These are phyloP conservation scores for Drosophila punjabiensis DNA, from an alignment of 1,140 invertebrate species.

Conservation along the genomic window DNA sequence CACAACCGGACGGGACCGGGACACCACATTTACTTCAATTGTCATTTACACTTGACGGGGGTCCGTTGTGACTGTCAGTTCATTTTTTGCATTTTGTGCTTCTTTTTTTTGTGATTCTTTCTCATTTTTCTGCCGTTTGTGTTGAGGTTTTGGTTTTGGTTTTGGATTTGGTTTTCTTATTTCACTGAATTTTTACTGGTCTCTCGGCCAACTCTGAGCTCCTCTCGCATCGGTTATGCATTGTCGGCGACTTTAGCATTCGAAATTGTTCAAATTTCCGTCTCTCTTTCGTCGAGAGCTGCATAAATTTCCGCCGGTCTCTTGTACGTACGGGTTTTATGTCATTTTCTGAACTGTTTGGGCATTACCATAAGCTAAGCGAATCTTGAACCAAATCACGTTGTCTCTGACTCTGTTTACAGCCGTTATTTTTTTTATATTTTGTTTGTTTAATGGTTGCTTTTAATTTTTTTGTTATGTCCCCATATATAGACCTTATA, in stretches of 20 bases:
- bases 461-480: slow-evolving; percentile 25
- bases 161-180: neutral
- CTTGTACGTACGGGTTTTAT: slow-evolving; percentile 48
- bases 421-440: slow-evolving; percentile 9
- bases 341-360: slow-evolving; percentile 58
- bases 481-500: neutral
- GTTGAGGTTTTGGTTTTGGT: slow-evolving; percentile 21
- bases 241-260: slow-evolving; percentile 62
- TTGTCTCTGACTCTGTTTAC: slow-evolving; percentile 33
- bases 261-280: slow-evolving; percentile 67
- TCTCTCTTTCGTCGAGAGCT: slow-evolving; percentile 51
- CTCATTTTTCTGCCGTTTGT: slow-evolving; percentile 14
- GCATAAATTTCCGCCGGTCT: slow-evolving; percentile 63
- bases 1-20: slow-evolving; percentile 26
- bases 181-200: neutral
- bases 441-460: slow-evolving; percentile 11
- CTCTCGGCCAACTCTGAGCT: slow-evolving; percentile 26
- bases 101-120: neutral
- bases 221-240: slow-evolving; percentile 57
- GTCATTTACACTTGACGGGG: slow-evolving; percentile 51
- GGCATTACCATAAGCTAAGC: slow-evolving; percentile 63
- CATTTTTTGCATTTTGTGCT: neutral
- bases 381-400: slow-evolving; percentile 57
- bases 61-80: slow-evolving; percentile 30
- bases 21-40: slow-evolving; percentile 49